Conservation (phyloP, 2,888 invertebrate species). For the Lysandra coridon region DNA sequence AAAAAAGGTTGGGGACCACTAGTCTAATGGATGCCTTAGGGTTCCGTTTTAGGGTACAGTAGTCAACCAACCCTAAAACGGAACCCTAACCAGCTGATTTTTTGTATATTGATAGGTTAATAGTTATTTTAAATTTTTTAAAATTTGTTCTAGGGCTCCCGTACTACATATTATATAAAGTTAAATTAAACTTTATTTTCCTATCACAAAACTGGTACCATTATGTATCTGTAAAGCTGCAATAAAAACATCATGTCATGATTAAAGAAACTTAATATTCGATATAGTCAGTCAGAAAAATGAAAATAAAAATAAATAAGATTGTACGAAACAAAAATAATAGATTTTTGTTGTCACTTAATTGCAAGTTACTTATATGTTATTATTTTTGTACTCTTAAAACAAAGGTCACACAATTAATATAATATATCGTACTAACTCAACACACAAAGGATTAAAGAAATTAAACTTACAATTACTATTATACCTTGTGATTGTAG, state of each 20-base stretch:
- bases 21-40: no score
- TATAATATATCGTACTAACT: conserved; percentile 6
- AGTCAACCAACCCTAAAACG: no score
- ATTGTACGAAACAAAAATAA: conserved; percentile 27
- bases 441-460: neutral
- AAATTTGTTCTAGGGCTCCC: no score
- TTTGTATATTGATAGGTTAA: no score
- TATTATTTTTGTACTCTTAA: conserved; percentile 28
- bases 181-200: neutral
- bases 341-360: conserved; percentile 12
- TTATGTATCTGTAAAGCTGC: neutral
- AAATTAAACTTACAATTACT: conserved; percentile 2
- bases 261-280: neutral
- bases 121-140: no score
- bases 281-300: conserved; percentile 9
- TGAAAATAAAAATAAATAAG: conserved; percentile 22
- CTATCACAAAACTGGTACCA: neutral
- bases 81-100: no score
- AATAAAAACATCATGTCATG: neutral
- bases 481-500: neutral
- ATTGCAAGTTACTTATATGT: conserved; percentile 1
- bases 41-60: no score
- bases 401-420: conserved; percentile 28
- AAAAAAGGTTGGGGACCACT: no score
- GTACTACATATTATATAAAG: no score